Evolutionary conservation across 2,888 invertebrate genomes (phyloP).

Genomic region (Branchellion lobata): DNA sequence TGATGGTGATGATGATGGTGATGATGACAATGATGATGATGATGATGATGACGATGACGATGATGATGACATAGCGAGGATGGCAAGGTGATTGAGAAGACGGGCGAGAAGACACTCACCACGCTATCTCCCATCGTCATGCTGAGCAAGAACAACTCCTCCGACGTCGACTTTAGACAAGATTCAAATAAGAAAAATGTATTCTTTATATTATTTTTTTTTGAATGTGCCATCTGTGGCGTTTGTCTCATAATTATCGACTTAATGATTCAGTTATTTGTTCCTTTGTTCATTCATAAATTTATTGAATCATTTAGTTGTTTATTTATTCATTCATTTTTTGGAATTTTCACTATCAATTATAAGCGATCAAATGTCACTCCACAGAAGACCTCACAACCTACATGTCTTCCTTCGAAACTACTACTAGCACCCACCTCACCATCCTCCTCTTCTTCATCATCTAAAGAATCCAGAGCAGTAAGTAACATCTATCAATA

Average conservation of each 20-base stretch:
- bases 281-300: too few relatives aligned
- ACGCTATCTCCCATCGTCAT: conserved; percentile 31
- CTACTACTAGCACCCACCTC: background rate
- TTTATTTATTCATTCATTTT: too few relatives aligned
- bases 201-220: too few relatives aligned
- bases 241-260: too few relatives aligned
- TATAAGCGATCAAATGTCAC: too few relatives aligned
- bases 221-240: too few relatives aligned
- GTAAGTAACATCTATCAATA: too few relatives aligned
- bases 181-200: background rate
- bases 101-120: background rate
- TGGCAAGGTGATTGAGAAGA: background rate
- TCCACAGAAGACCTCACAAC: background rate
- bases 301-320: too few relatives aligned
- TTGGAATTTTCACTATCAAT: too few relatives aligned
- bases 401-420: background rate
- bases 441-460: background rate
- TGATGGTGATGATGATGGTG: background rate
- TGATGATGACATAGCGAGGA: background rate
- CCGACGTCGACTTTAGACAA: background rate
- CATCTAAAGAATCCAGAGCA: too few relatives aligned
- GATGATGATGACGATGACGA: background rate
- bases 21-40: background rate
- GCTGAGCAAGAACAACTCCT: conserved; percentile 25
- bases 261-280: too few relatives aligned